Conservation (phyloP, 2,888 invertebrate species). For the Tiphia femorata region DNA sequence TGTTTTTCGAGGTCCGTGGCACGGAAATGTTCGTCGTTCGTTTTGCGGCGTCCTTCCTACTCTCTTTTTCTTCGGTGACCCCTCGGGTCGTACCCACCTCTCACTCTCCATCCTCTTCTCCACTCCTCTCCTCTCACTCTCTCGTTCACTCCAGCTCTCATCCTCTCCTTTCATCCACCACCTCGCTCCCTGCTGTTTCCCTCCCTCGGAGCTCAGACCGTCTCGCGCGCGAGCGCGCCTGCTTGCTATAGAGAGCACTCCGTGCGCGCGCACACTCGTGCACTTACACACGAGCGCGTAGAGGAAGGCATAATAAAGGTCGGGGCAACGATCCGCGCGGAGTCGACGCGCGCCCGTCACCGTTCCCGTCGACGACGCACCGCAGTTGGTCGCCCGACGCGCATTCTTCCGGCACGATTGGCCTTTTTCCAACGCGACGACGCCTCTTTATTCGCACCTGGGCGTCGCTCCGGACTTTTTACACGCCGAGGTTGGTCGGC, state of each 20-base stretch:
- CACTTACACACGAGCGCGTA: conserved; percentile 22
- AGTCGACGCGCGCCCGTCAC: conserved; percentile 52
- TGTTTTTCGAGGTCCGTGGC: conserved; percentile 58
- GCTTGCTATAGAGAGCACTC: not conserved
- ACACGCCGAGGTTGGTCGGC: conserved; percentile 45
- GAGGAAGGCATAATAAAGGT: conserved; percentile 50
- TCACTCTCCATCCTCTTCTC: not conserved
- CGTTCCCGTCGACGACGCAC: not conserved
- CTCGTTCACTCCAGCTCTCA: conserved; percentile 39
- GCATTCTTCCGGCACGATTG: conserved; percentile 50
- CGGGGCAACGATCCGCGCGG: conserved; percentile 60
- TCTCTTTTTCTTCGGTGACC: conserved; percentile 35
- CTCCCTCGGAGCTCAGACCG: conserved; percentile 24
- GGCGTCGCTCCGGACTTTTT: conserved; percentile 60
- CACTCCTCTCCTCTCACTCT: conserved; percentile 13
- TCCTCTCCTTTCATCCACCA: conserved; percentile 33
- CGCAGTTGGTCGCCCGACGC: conserved; percentile 31
- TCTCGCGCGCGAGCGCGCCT: not conserved
- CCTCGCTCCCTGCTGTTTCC: conserved; percentile 13
- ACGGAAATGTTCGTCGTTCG: conserved; percentile 60
- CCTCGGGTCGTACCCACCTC: conserved; percentile 16
- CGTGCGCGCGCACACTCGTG: conserved; percentile 23
- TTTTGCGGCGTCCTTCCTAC: conserved; percentile 52
- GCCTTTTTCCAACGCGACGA: conserved; percentile 55
- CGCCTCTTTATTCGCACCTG: conserved; percentile 57